A percentile compares a stretch with the other conserved stretches of the same genome.
Evolutionary conservation across 2,797 vertebrate species (phyloP).

Genomic region (Darevskia mixta): DNA sequence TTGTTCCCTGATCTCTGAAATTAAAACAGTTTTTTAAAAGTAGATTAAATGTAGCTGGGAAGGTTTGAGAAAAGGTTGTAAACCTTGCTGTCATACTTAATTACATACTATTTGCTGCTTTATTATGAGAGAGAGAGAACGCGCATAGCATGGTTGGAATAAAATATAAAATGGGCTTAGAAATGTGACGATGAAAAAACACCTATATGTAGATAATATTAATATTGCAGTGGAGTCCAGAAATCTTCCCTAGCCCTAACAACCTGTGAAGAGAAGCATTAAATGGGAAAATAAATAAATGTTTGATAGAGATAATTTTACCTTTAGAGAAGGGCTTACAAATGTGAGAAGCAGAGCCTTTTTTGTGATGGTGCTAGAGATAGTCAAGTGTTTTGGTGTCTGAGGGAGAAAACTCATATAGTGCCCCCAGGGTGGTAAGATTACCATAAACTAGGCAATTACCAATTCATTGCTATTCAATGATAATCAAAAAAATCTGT

Average conservation of each 20-base stretch:
- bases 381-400: background rate
- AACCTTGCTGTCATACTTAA: slow-evolving; percentile 38
- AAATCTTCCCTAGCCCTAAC: background rate
- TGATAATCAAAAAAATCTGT: too few species aligned
- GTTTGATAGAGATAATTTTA: background rate
- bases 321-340: background rate
- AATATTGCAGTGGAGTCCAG: background rate
- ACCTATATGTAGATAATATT: background rate
- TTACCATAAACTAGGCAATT: background rate
- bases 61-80: slow-evolving; percentile 36
- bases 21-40: slow-evolving; percentile 18
- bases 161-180: slow-evolving; percentile 11
- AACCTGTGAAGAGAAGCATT: background rate
- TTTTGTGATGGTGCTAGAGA: background rate
- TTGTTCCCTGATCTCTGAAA: slow-evolving; percentile 9
- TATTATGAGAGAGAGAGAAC: slow-evolving; percentile 12
- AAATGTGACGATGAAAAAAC: background rate
- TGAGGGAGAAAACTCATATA: background rate
- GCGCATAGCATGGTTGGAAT: slow-evolving; percentile 4
- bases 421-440: background rate
- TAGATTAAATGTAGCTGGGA: background rate
- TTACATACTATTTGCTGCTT: slow-evolving; percentile 7
- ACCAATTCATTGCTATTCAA: background rate
- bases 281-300: background rate
- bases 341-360: background rate